These are phyloP conservation scores for Acanthoscelides obtectus DNA, from an alignment of 2,888 invertebrate genomes.

Conservation along the genomic window DNA sequence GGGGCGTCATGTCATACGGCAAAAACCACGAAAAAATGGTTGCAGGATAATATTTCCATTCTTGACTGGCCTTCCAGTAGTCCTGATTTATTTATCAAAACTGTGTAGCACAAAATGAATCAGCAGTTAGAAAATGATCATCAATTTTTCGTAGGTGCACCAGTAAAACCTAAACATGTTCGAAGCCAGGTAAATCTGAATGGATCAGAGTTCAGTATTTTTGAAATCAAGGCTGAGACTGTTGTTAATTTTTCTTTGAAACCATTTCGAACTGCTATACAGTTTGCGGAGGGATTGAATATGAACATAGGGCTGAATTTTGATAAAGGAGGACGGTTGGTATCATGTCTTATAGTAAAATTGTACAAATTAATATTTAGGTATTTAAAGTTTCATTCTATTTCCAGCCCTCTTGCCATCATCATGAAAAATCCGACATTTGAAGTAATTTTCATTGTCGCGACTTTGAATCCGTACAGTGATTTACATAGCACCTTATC, in stretches of 20 bases:
- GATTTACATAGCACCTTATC: constrained; percentile 41
- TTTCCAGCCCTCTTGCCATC: constrained; percentile 64
- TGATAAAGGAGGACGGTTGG: constrained; percentile 69
- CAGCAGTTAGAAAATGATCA: too few relatives aligned
- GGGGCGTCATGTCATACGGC: too few relatives aligned
- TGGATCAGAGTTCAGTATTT: constrained; percentile 68
- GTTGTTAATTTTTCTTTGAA: constrained; percentile 81
- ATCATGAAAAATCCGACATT: constrained; percentile 69
- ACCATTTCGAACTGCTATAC: constrained; percentile 74
- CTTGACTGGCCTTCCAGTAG: too few relatives aligned
- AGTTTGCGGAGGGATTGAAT: constrained; percentile 72
- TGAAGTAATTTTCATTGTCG: constrained; percentile 75
- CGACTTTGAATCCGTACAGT: constrained; percentile 63
- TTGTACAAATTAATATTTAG: background rate
- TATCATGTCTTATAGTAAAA: constrained; percentile 7
- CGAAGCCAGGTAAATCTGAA: constrained; percentile 66
- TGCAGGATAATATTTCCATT: too few relatives aligned
- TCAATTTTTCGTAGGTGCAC: constrained; percentile 35
- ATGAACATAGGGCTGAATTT: constrained; percentile 68
- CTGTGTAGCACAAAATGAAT: too few relatives aligned
- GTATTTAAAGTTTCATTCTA: background rate
- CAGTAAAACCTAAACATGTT: constrained; percentile 39
- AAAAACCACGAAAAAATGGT: too few relatives aligned
- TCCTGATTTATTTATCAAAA: too few relatives aligned
- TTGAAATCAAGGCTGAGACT: constrained; percentile 59